Evolutionary conservation across 2,113 vertebrate species (phyloP).

Genomic region (Sigmodon hispidus): DNA sequence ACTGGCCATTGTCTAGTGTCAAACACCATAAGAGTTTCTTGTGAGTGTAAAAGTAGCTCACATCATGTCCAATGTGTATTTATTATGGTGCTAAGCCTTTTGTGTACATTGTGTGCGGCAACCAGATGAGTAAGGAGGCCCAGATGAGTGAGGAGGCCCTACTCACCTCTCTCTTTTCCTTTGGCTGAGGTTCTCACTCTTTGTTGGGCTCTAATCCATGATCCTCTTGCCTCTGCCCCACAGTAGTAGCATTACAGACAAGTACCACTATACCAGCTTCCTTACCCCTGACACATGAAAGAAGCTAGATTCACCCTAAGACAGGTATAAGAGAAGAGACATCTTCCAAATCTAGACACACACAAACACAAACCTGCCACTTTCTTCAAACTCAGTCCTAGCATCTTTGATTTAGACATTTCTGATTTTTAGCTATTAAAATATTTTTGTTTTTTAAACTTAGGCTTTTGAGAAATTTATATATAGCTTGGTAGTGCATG

Average conservation of each 20-base stretch:
- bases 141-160: background rate
- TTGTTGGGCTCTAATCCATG: background rate
- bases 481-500: background rate
- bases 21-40: background rate
- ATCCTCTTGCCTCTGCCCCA: background rate
- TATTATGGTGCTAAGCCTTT: background rate
- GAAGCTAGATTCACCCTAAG: background rate
- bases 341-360: background rate
- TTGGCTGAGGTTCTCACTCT: background rate
- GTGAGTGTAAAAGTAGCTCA: background rate
- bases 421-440: conserved; percentile 24
- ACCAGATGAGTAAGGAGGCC: background rate
- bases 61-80: background rate
- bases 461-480: background rate
- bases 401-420: background rate
- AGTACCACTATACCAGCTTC: background rate
- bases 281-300: background rate
- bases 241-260: background rate
- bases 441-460: background rate
- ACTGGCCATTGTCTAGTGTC: background rate
- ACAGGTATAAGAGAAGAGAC: background rate
- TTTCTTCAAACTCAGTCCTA: background rate
- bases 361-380: background rate
- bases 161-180: background rate
- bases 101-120: background rate